phyloP scores from a whole-genome alignment of 2,888 invertebrate genomes.

The Orthosia gracilis region DNA sequence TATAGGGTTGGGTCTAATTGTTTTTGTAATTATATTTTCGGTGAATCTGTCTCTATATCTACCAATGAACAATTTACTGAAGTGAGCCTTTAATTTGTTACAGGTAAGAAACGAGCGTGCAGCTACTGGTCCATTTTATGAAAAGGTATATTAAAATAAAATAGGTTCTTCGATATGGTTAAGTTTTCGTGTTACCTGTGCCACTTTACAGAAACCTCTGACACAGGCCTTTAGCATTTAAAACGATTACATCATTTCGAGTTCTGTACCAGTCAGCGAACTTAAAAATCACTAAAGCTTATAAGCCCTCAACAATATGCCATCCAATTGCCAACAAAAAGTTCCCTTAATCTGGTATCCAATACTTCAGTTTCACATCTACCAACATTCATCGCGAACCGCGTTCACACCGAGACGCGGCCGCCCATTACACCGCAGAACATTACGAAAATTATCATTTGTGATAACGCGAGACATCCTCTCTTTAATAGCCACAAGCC shows the following conservation, averaged over 20 bases:
- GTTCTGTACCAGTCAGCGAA: conserved; percentile 7
- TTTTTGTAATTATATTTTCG: neutral
- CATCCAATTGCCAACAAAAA: conserved; percentile 50
- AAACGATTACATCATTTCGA: neutral
- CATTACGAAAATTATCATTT: conserved; percentile 72
- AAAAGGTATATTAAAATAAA: conserved; percentile 2
- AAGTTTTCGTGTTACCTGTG: neutral
- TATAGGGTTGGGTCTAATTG: neutral
- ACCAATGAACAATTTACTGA: neutral
- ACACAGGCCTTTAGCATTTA: neutral
- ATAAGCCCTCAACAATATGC: conserved; percentile 34
- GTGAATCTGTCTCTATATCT: no score
- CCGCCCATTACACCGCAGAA: conserved; percentile 62
- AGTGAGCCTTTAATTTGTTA: conserved; percentile 26
- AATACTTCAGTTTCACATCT: conserved; percentile 65
- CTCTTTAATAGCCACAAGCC: conserved; percentile 76
- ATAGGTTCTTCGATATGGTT: neutral
- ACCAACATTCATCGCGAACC: conserved; percentile 59
- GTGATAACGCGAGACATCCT: conserved; percentile 69
- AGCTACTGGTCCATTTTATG: neutral
- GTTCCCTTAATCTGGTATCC: conserved; percentile 55
- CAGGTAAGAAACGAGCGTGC: conserved; percentile 24
- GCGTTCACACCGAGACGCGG: conserved; percentile 55
- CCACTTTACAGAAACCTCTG: neutral
- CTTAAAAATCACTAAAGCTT: conserved; percentile 8